Evolutionary conservation across 2,113 vertebrate genomes (phyloP).

Genomic region (Carollia perspicillata): DNA sequence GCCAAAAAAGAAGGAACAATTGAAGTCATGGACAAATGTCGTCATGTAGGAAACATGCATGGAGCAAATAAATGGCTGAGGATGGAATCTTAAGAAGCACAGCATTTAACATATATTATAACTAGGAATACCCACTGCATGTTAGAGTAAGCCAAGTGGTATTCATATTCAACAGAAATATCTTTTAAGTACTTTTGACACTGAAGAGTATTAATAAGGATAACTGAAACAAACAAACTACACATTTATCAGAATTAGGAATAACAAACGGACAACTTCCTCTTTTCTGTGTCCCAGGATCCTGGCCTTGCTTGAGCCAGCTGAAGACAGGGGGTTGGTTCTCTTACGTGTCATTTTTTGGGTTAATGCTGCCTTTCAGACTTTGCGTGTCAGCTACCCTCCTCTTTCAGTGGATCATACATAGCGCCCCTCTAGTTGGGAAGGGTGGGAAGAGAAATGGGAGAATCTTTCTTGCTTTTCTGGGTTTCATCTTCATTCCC

Average conservation of each 20-base stretch:
- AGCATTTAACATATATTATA: background rate
- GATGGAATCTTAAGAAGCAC: background rate
- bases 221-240: slow-evolving; percentile 3
- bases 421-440: fast-evolving
- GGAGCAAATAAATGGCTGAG: background rate
- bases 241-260: background rate
- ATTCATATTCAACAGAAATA: background rate
- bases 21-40: background rate
- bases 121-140: background rate
- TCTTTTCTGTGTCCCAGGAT: background rate
- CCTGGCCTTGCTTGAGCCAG: background rate
- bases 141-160: background rate
- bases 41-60: background rate
- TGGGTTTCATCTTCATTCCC: background rate
- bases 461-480: background rate
- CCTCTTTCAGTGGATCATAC: background rate
- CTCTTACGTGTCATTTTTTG: background rate
- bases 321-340: background rate
- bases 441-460: background rate
- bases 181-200: background rate
- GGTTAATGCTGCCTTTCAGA: background rate
- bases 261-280: background rate
- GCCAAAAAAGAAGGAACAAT: background rate
- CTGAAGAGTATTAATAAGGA: background rate
- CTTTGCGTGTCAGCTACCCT: background rate